phyloP scores from a whole-genome alignment of 2,797 vertebrate genomes.

The Gila robusta region DNA sequence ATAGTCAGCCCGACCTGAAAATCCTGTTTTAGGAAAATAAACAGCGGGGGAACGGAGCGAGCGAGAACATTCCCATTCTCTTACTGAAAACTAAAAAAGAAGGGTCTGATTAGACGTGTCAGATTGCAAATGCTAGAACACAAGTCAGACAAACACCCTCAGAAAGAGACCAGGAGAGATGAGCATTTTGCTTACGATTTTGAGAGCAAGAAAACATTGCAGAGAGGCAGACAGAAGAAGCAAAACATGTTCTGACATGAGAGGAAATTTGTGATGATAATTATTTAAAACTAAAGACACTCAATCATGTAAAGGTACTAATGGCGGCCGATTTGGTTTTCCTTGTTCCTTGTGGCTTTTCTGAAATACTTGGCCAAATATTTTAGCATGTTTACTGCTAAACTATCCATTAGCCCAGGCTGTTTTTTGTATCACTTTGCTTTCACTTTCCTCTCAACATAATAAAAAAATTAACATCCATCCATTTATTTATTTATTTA shows the following conservation, averaged over 20 bases:
- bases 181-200: not conserved
- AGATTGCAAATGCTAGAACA: slow-evolving; percentile 56
- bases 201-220: slow-evolving; percentile 2
- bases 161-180: slow-evolving; percentile 7
- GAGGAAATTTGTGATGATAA: slow-evolving; percentile 8
- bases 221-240: slow-evolving; percentile 12
- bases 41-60: slow-evolving; percentile 25
- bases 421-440: not conserved
- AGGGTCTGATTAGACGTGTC: slow-evolving; percentile 68
- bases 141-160: not conserved
- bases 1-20: slow-evolving; percentile 71
- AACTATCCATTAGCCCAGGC: not conserved
- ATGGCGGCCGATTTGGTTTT: not conserved
- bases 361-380: not conserved
- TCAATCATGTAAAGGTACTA: slow-evolving; percentile 3
- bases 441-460: not conserved
- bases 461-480: not conserved
- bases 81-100: slow-evolving; percentile 47
- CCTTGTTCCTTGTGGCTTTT: not conserved
- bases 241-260: slow-evolving; percentile 47
- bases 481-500: not conserved
- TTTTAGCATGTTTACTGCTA: not conserved
- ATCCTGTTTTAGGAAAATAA: slow-evolving; percentile 70
- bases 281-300: not conserved
- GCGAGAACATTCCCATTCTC: slow-evolving; percentile 45